phyloP scores from a whole-genome alignment of 2,888 invertebrate species.

The Cephus pulcher region DNA sequence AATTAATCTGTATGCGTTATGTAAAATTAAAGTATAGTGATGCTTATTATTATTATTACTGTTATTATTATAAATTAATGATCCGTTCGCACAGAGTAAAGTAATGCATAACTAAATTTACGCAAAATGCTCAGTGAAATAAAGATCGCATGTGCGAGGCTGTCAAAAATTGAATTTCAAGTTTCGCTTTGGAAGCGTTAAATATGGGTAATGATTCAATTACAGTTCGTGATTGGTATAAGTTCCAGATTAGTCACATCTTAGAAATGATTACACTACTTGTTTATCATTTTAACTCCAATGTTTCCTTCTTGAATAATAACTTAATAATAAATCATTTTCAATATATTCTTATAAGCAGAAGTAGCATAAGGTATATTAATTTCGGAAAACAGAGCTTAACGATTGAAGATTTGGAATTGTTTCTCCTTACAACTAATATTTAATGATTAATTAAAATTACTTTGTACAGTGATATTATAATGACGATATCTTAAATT shows the following conservation, averaged over 20 bases:
- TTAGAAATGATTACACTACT: background rate
- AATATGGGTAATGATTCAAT: background rate
- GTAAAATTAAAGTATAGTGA: background rate
- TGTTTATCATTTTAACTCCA: background rate
- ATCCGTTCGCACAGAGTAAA: background rate
- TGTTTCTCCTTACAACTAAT: background rate
- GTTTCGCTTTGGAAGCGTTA: background rate
- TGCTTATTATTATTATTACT: background rate
- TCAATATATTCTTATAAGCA: background rate
- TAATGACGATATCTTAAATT: background rate
- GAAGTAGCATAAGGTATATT: background rate
- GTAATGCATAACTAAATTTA: background rate
- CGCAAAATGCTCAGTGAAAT: conserved; percentile 2
- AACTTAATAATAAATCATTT: background rate
- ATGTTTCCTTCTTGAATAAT: background rate
- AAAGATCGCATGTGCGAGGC: background rate
- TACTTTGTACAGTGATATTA: background rate
- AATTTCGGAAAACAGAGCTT: background rate
- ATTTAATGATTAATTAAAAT: background rate
- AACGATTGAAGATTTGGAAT: background rate
- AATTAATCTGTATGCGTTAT: background rate
- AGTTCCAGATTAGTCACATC: background rate
- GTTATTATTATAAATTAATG: background rate
- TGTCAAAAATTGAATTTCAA: background rate
- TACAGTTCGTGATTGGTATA: background rate